Evolutionary conservation across 2,113 vertebrate species (phyloP).

Genomic region (Semnopithecus entellus): DNA sequence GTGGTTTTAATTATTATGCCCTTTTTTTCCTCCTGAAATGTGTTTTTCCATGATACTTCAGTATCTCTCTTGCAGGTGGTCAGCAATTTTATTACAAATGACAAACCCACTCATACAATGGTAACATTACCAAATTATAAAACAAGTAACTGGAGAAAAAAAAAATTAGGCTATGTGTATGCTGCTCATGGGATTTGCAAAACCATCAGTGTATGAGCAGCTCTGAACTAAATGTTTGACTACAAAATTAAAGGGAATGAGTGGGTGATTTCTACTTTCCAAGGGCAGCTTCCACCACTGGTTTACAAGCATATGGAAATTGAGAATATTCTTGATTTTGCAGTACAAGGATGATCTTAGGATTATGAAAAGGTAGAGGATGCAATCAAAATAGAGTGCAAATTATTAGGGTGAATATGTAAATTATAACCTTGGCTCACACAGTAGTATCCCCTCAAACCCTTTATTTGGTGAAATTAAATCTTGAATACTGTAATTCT

Average conservation of each 20-base stretch:
- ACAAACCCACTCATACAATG: background rate
- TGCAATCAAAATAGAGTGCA: constrained; percentile 17
- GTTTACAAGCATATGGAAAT: constrained; percentile 34
- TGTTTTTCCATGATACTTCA: constrained; percentile 11
- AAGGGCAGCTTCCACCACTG: constrained; percentile 9
- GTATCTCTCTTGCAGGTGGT: constrained; percentile 54
- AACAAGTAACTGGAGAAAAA: background rate
- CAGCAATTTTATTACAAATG: constrained; percentile 52
- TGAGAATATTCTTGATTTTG: constrained; percentile 52
- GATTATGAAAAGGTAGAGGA: constrained; percentile 36
- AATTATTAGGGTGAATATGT: constrained; percentile 34
- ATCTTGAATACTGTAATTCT: constrained; percentile 33
- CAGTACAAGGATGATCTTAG: background rate
- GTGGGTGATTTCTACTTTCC: constrained; percentile 26
- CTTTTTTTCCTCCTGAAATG: background rate
- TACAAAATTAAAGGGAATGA: background rate
- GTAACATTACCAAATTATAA: constrained; percentile 46
- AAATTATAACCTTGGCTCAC: background rate
- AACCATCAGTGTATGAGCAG: background rate
- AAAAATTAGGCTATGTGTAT: background rate
- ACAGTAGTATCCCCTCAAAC: background rate
- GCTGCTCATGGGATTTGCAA: constrained; percentile 17
- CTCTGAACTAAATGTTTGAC: background rate
- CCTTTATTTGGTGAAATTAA: constrained; percentile 45
- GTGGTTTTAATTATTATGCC: constrained; percentile 47